These are phyloP conservation scores for Hemichromis elongatus DNA, from an alignment of 2,113 vertebrate genomes.

Conservation along the genomic window DNA sequence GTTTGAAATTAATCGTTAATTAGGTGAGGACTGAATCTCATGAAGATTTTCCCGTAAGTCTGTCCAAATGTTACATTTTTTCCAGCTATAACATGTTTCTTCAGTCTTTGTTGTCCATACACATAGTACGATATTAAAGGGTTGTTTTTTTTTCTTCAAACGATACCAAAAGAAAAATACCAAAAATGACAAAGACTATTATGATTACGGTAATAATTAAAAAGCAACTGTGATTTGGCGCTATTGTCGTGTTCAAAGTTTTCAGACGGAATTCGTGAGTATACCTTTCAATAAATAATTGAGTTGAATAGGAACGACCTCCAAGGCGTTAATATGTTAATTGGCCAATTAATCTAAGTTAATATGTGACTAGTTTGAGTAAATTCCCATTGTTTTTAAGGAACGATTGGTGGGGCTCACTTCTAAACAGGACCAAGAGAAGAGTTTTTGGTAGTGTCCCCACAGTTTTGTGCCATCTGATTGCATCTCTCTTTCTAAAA, in stretches of 20 bases:
- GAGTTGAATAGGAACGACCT: rapidly evolving
- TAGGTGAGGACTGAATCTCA: neutral
- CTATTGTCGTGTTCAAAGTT: too few relatives aligned
- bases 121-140: neutral
- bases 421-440: neutral
- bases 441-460: neutral
- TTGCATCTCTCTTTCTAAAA: neutral
- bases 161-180: too few relatives aligned
- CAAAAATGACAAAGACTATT: too few relatives aligned
- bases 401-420: neutral
- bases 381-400: neutral
- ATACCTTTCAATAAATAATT: neutral
- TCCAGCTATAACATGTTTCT: rapidly evolving
- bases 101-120: neutral
- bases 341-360: rapidly evolving
- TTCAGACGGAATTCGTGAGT: too few relatives aligned
- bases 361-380: rapidly evolving
- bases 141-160: too few relatives aligned
- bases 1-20: neutral
- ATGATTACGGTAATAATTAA: too few relatives aligned
- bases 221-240: neutral
- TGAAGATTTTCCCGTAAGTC: neutral
- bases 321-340: neutral
- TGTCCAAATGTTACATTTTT: neutral
- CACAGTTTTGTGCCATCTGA: neutral